Evolutionary conservation across 2,113 vertebrate species (phyloP).

Genomic region (Acrocephalus kingi): DNA sequence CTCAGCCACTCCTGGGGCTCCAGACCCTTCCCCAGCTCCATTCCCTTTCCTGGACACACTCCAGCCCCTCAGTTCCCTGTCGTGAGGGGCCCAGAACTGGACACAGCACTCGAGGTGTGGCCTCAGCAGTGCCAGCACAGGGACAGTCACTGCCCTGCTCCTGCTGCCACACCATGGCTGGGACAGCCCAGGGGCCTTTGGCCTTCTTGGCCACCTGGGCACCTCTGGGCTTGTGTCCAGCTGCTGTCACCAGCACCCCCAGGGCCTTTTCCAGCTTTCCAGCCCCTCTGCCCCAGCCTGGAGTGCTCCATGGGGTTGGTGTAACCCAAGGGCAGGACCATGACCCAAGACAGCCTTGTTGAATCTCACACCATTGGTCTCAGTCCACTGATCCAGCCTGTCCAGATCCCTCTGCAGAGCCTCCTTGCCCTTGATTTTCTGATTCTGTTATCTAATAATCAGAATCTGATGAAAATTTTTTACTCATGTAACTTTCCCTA

Average conservation of each 20-base stretch:
- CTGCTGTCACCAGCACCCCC: not conserved
- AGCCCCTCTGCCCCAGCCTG: not conserved
- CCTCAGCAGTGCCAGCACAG: not conserved
- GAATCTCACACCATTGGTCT: not conserved
- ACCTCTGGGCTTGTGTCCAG: not conserved
- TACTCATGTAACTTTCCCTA: not conserved
- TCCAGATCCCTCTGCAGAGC: not conserved
- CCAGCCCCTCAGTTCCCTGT: too few relatives aligned
- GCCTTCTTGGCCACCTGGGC: not conserved
- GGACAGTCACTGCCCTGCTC: not conserved
- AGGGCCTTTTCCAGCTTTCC: not conserved
- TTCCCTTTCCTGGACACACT: too few relatives aligned
- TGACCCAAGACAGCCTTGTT: too few relatives aligned
- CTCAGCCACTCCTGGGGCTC: too few relatives aligned
- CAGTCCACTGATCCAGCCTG: not conserved
- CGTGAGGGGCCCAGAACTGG: too few relatives aligned
- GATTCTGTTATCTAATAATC: too few relatives aligned
- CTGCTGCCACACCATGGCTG: not conserved
- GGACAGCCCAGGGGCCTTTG: not conserved
- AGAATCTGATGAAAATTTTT: not conserved
- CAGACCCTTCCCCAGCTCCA: too few relatives aligned
- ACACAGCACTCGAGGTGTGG: too few relatives aligned
- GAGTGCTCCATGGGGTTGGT: not conserved
- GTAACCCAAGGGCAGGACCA: not conserved
- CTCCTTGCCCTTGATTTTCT: too few relatives aligned